Evolutionary conservation across 2,888 invertebrate genomes (phyloP).

Genomic region (Melipona bicolor): DNA sequence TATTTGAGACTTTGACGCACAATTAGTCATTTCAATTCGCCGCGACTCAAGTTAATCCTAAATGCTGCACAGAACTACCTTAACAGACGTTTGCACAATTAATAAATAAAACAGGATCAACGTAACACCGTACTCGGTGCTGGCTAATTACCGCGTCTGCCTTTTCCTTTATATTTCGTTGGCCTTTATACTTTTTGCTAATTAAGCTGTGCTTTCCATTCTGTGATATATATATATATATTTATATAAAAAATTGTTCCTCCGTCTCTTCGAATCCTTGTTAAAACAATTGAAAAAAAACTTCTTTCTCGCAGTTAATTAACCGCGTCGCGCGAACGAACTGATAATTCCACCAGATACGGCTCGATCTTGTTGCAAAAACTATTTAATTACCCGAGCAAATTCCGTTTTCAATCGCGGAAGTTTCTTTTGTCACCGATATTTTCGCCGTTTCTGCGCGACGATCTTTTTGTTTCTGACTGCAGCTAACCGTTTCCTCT

Average conservation of each 20-base stretch:
- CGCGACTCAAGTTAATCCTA: not conserved
- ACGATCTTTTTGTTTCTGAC: not conserved
- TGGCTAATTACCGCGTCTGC: constrained; percentile 10
- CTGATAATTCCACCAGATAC: not conserved
- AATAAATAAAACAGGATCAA: constrained; percentile 16
- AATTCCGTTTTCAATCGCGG: not conserved
- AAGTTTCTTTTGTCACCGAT: not conserved
- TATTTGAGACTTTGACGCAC: not conserved
- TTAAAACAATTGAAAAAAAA: not conserved
- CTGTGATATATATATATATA: not conserved
- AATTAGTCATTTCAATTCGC: not conserved
- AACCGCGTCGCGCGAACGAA: not conserved
- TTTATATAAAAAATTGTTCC: not conserved
- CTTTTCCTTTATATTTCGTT: not conserved
- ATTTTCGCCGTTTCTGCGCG: too few relatives aligned
- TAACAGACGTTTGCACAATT: not conserved
- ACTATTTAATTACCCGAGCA: not conserved
- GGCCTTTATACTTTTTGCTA: not conserved
- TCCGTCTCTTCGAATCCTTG: not conserved
- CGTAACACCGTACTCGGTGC: not conserved
- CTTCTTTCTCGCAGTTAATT: not conserved
- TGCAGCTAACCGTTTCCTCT: not conserved
- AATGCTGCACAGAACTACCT: not conserved
- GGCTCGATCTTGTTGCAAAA: not conserved
- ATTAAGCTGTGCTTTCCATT: constrained; percentile 18